phyloP scores from a whole-genome alignment of 1,140 invertebrate genomes.

The Acromyrmex charruanus region DNA sequence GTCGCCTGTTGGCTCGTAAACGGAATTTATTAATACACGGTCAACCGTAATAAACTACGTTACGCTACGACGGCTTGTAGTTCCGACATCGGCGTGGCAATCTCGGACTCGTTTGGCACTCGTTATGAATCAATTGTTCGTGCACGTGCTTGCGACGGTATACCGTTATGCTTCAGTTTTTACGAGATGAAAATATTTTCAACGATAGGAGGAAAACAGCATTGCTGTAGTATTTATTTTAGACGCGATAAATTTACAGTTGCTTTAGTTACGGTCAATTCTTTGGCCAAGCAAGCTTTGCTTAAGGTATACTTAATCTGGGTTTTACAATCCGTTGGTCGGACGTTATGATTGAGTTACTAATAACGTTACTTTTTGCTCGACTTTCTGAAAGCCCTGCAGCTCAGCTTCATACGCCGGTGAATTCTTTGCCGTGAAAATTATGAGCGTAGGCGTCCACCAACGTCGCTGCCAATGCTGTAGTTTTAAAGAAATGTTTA shows the following conservation, averaged over 20 bases:
- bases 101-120: conserved; percentile 43
- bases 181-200: conserved; percentile 34
- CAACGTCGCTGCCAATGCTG: conserved; percentile 19
- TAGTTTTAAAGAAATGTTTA: conserved; percentile 27
- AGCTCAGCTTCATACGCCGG: conserved; percentile 41
- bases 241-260: conserved; percentile 27
- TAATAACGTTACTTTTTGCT: conserved; percentile 72
- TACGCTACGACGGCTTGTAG: conserved; percentile 19
- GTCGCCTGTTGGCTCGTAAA: conserved; percentile 48
- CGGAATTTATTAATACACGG: conserved; percentile 68
- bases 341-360: conserved; percentile 64
- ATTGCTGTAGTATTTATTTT: conserved; percentile 24
- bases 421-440: conserved; percentile 70
- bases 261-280: conserved; percentile 36
- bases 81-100: conserved; percentile 43
- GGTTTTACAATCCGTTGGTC: conserved; percentile 19
- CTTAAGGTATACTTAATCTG: too few species aligned
- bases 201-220: background rate
- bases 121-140: conserved; percentile 60
- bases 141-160: conserved; percentile 35
- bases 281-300: conserved; percentile 5
- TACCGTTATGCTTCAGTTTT: conserved; percentile 41
- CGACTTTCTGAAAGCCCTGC: conserved; percentile 61
- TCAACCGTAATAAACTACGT: conserved; percentile 30
- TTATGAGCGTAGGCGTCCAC: conserved; percentile 65